Conservation (phyloP, 2,113 vertebrate genomes). For the Sminthopsis crassicaudata region DNA sequence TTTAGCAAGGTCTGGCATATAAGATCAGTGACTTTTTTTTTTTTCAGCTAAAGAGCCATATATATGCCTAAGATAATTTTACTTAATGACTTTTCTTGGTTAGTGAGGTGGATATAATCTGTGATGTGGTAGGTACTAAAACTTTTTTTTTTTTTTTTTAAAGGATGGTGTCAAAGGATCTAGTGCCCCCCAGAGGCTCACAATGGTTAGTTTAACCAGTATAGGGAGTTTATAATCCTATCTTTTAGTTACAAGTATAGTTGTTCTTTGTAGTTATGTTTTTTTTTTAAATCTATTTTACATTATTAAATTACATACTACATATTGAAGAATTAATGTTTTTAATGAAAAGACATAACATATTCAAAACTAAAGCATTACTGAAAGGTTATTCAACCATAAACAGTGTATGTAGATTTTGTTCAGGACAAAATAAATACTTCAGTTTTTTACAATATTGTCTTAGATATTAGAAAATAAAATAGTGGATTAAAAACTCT, state of each 20-base stretch:
- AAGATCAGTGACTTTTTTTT: not conserved
- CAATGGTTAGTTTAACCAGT: constrained; percentile 27
- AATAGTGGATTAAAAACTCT: not conserved
- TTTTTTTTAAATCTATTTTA: not conserved
- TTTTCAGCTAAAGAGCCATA: not conserved
- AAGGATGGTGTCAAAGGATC: not conserved
- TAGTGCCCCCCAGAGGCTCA: constrained; percentile 64
- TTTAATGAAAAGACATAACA: constrained; percentile 44
- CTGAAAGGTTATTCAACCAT: constrained; percentile 41
- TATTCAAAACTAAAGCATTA: not conserved
- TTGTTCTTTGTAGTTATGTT: not conserved
- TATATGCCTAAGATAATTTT: not conserved
- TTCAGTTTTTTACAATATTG: not conserved
- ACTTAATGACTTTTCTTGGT: not conserved
- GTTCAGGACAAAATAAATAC: constrained; percentile 3
- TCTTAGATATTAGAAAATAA: not conserved
- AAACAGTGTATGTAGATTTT: not conserved
- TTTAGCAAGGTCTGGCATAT: not conserved
- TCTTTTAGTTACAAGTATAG: constrained; percentile 19
- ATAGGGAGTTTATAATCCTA: not conserved
- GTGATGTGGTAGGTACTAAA: not conserved
- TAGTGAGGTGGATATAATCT: not conserved
- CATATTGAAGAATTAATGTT: constrained; percentile 40
- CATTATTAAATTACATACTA: constrained; percentile 31
- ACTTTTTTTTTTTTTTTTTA: not conserved